Base-by-base conservation (phyloP, 2,797 vertebrate genomes). In the Echiichthys vipera region DNA sequence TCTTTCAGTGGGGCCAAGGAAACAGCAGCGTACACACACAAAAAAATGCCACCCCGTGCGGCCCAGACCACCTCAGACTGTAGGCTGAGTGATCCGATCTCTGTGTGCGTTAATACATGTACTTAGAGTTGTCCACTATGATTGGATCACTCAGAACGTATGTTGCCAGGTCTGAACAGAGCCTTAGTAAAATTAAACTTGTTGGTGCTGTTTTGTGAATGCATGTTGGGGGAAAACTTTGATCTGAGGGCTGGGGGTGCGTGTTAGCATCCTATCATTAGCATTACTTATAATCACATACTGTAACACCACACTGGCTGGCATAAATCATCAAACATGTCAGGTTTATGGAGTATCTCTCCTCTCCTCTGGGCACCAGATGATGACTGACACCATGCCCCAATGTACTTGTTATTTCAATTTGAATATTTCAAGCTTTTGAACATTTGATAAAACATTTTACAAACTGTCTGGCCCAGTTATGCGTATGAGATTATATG, bases 261-360 rank as follows among this genome's bases (percentile, higher is more conserved):
- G 8, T 40, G 22, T 34, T 18, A 54, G 18, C 13, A 67, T 58
- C 27, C 34, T 40, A 9, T 65, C 20, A 61, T 64, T 43, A 43
- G 29, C 5, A 36, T 51, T 4, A 37, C 45, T 32, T 40, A 53
- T 50, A 75, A 70, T 61, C 36, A 64, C 51, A 55, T 3, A 40
- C 18, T 32, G 18, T 36, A 25, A 62, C 7, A 0, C 4, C 24
- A 7, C 24, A n/a, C 3, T 37, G 22, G 10, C 36, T 3, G 42
- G 4, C 55, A 53, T 32, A 58, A 77, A 74, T 47, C 20, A 65
- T 45, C 34, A 29, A 56, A 54, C 68, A 27, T 53, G 49, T 25
- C 61, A 77, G 55, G 6, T 77, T 46, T 40, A 46, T 47, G 0
- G 15, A 46, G 30, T n/a, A 27, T 17, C 47, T n/a, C 20, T 13